phyloP scores from a whole-genome alignment of 2,888 invertebrate species.

The Papilio protenor region DNA sequence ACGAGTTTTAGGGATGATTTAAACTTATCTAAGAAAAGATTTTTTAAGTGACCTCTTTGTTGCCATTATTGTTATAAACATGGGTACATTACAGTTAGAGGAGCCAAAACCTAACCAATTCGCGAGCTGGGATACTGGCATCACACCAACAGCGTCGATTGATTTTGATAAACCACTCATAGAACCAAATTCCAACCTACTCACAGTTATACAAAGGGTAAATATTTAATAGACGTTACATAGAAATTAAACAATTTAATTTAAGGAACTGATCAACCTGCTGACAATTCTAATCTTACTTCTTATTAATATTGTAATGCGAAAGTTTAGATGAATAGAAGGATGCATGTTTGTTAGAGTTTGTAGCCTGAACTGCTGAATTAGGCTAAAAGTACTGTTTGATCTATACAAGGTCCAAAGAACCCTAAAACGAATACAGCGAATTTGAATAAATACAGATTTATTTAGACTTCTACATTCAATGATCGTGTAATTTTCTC shows the following conservation, averaged over 20 bases:
- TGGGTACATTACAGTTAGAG: conserved; percentile 7
- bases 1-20: neutral
- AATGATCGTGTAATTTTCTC: conserved; percentile 1
- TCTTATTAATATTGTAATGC: no score
- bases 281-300: neutral
- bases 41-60: neutral
- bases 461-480: no score
- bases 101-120: neutral
- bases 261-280: neutral
- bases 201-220: conserved; percentile 25
- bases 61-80: neutral
- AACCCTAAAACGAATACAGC: neutral
- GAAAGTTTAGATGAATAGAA: no score
- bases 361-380: no score
- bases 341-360: no score
- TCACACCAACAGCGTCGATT: conserved; percentile 5
- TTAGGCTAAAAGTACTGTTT: neutral
- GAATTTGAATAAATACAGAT: neutral
- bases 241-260: neutral
- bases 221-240: neutral
- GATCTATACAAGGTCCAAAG: neutral
- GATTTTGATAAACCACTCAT: neutral
- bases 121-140: conserved; percentile 11
- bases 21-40: neutral
- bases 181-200: conserved; percentile 12